Evolutionary conservation across 2,797 vertebrate genomes (phyloP).

Genomic region (Oreochromis grahami): DNA sequence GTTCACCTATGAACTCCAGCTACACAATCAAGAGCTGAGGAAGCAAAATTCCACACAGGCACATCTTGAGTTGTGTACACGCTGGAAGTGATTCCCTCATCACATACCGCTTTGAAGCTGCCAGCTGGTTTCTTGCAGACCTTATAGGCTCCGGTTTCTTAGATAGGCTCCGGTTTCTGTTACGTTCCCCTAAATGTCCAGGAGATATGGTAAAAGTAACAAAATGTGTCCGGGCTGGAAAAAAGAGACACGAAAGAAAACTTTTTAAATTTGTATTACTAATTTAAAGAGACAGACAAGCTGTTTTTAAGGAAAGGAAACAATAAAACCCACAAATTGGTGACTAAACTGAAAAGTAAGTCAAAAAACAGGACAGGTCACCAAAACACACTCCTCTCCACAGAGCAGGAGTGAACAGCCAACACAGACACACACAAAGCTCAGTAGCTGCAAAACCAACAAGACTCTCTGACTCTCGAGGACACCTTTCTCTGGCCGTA

Average conservation of each 20-base stretch:
- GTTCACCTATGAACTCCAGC: not conserved
- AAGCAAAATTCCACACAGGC: not conserved
- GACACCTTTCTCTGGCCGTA: not conserved
- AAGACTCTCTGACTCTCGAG: not conserved
- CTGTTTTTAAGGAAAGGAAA: not conserved
- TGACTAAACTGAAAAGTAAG: not conserved
- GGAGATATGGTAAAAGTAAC: not conserved
- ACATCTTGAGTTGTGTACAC: not conserved
- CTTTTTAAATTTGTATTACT: not conserved
- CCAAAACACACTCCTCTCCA: not conserved
- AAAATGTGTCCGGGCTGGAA: not conserved
- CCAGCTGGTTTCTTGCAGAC: not conserved
- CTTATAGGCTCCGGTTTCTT: not conserved
- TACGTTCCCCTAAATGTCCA: not conserved
- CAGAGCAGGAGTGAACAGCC: not conserved
- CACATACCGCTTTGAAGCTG: not conserved
- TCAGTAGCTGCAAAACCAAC: not conserved
- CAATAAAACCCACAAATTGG: not conserved
- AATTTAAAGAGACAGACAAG: not conserved
- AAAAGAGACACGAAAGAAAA: not conserved
- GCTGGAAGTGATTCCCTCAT: not conserved
- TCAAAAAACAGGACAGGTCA: not conserved
- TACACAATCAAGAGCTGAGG: not conserved
- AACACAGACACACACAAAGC: not conserved
- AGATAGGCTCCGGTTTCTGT: not conserved